Base-by-base conservation (phyloP, 2,113 vertebrate genomes). In the Eulacestoma nigropectus region DNA sequence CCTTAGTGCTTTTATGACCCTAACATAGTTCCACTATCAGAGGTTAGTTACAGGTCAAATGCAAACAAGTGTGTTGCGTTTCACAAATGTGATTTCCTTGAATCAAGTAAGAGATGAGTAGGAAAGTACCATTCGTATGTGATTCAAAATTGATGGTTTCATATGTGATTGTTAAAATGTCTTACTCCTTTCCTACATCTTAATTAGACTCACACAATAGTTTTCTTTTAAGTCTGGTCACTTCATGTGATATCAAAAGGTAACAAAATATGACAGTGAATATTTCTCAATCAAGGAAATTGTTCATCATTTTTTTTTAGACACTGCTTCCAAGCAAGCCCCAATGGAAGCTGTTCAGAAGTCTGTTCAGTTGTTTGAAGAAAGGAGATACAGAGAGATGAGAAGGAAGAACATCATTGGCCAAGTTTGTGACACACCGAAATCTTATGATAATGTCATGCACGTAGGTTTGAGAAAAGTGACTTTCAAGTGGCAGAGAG, bases 401-500 rank as follows among this genome's bases (percentile, higher is more conserved):
- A 98, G 99, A 95, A 99, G 98, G 79, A 99, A 98, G 95, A 99
- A 99, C 96, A 99, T 99, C 83, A 99, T 99, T 18, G 99, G 99
- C 52, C 99, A 99, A 98, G 99, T 99, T 65, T 99, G 99, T 87
- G 98, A 99, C 88, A 99, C 99, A 5, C 99, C 99, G 2, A 99
- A 99, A 73, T 99, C 99, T 75, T 99, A 99, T 0, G 99, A 99
- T 97, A 99, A 99, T 9, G 97, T 99, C 87, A 99, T 99, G 99
- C 99, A 99, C 0, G 99, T 99, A 3, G 99, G 99, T 69, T 98
- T 99, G 90, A 98, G 99, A 94, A 99, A 99, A 96, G 99, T 99
- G 97, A 99, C 99, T 80, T 99, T 99, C 96, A 99, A 99, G 96
- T 99, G 99, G 99, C 99, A 99, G 93, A 99, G 99, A 96, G 99